phyloP scores from a whole-genome alignment of 2,888 invertebrate genomes.

The Leptinotarsa haldemani region DNA sequence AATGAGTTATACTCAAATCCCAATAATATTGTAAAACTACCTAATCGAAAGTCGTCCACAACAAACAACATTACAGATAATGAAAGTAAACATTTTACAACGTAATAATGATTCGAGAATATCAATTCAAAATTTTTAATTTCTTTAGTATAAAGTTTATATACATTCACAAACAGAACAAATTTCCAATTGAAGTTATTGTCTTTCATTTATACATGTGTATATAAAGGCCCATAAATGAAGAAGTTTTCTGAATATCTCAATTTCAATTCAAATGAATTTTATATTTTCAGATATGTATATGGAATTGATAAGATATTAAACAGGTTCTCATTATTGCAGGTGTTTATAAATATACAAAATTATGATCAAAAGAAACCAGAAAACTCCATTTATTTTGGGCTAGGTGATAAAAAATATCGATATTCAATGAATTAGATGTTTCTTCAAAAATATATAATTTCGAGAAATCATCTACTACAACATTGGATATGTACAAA shows the following conservation, averaged over 20 bases:
- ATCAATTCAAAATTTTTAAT: constrained; percentile 30
- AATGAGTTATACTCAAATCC: constrained; percentile 14
- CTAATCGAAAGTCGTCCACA: constrained; percentile 9
- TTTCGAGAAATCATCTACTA: constrained; percentile 47
- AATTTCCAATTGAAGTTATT: constrained; percentile 35
- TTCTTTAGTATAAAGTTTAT: constrained; percentile 19
- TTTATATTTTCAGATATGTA: background rate
- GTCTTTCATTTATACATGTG: constrained; percentile 36
- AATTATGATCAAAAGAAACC: background rate
- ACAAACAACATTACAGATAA: constrained; percentile 7
- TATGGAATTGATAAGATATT: background rate
- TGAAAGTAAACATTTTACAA: background rate
- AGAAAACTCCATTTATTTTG: constrained; percentile 11
- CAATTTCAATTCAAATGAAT: background rate
- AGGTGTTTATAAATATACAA: background rate
- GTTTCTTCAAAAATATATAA: constrained; percentile 48
- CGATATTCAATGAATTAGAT: constrained; percentile 19
- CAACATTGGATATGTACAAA: constrained; percentile 55
- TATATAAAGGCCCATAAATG: constrained; percentile 25
- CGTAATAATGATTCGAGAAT: constrained; percentile 17
- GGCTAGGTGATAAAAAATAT: constrained; percentile 16
- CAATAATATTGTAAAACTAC: constrained; percentile 10
- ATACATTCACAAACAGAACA: constrained; percentile 3
- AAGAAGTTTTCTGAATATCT: constrained; percentile 3
- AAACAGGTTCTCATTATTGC: background rate